These are phyloP conservation scores for Tinamus major DNA, from an alignment of 2,797 vertebrate species.

Conservation along the genomic window DNA sequence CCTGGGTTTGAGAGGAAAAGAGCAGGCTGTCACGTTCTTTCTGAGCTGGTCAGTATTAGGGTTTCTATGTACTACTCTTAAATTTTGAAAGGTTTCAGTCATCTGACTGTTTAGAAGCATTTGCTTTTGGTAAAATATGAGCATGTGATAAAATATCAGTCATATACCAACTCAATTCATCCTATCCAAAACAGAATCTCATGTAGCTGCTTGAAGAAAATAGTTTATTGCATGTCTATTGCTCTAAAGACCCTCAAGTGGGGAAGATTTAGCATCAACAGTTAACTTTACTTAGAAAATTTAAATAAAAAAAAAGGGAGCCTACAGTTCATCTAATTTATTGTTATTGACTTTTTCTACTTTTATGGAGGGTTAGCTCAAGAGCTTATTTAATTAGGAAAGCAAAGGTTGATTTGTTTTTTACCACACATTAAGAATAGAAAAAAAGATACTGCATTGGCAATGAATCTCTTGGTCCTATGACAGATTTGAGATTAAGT, in stretches of 20 bases:
- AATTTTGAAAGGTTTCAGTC: neutral
- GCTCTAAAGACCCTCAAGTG: neutral
- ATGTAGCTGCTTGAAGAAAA: neutral
- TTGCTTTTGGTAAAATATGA: neutral
- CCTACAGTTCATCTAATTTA: neutral
- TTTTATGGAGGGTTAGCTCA: neutral
- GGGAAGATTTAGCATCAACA: neutral
- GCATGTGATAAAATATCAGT: neutral
- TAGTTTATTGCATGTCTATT: neutral
- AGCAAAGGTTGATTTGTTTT: constrained; percentile 2
- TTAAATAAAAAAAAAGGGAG: neutral
- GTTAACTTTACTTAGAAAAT: neutral
- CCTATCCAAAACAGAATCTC: neutral
- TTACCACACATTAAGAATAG: constrained; percentile 6
- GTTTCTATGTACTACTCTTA: neutral
- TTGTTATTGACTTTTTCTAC: neutral
- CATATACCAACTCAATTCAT: neutral
- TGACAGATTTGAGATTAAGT: constrained; percentile 77
- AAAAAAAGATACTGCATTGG: constrained; percentile 4
- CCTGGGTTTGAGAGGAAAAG: neutral
- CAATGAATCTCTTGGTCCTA: constrained; percentile 70
- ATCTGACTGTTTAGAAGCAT: neutral
- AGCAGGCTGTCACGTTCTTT: neutral
- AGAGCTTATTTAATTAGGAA: neutral
- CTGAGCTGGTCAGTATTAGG: neutral